Evolutionary conservation across 2,888 invertebrate genomes (phyloP).

Genomic region (Acheta domesticus): DNA sequence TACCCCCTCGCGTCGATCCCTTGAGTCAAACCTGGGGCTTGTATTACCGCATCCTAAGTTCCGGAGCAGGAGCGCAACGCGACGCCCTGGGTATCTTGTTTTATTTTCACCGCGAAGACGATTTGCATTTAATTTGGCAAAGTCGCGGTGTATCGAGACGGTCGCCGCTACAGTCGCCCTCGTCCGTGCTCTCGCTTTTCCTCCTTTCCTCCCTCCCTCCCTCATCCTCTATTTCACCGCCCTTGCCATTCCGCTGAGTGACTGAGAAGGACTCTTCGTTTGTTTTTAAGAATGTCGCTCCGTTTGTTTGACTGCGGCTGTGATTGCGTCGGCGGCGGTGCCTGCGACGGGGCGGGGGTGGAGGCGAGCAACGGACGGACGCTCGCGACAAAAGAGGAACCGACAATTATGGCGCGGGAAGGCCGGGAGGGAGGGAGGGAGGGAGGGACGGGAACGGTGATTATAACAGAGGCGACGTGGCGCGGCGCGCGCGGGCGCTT

Average conservation of each 20-base stretch:
- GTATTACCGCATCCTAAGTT: too few relatives aligned
- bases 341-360: neutral
- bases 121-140: slow-evolving; percentile 18
- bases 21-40: too few relatives aligned
- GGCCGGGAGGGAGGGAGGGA: neutral
- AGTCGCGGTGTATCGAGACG: neutral
- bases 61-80: too few relatives aligned
- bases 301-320: slow-evolving; percentile 18
- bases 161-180: neutral
- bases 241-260: too few relatives aligned
- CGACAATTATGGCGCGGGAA: slow-evolving; percentile 1
- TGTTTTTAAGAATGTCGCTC: slow-evolving; percentile 5
- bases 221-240: too few relatives aligned
- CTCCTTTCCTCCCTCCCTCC: too few relatives aligned
- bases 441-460: neutral
- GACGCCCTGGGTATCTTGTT: neutral
- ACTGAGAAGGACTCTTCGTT: neutral
- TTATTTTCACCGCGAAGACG: neutral
- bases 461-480: slow-evolving; percentile 2
- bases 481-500: neutral
- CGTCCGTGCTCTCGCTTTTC: neutral
- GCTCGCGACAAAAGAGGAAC: neutral
- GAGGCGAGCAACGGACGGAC: neutral
- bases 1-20: too few relatives aligned
- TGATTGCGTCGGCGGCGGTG: neutral